phyloP scores from a whole-genome alignment of 2,113 vertebrate species.

The Chionis minor region DNA sequence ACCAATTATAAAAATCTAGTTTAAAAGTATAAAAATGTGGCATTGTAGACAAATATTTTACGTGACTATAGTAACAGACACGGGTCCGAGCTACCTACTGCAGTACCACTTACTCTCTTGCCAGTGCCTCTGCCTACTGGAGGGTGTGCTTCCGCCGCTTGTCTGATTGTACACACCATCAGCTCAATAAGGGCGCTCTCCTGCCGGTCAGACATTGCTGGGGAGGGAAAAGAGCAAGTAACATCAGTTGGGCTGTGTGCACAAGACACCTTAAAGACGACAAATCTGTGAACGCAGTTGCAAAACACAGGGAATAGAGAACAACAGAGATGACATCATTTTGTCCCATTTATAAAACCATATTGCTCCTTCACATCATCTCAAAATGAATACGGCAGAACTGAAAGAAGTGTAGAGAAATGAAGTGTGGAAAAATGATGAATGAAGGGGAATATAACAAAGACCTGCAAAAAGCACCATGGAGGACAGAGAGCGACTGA shows the following conservation, averaged over 20 bases:
- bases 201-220: slow-evolving; percentile 95
- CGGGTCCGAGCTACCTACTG: background rate
- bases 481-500: background rate
- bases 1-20: background rate
- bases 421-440: background rate
- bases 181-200: slow-evolving; percentile 97
- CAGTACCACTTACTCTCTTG: slow-evolving; percentile 84
- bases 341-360: background rate
- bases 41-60: background rate
- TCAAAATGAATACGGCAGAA: background rate
- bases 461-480: background rate
- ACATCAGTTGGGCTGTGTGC: background rate
- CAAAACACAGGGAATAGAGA: background rate
- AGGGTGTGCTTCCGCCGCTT: slow-evolving; percentile 96
- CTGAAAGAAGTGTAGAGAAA: background rate
- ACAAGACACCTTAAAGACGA: background rate
- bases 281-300: background rate
- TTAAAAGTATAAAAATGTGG: background rate
- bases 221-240: background rate
- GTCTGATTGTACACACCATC: slow-evolving; percentile 95
- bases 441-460: background rate
- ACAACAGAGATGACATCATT: background rate
- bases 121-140: slow-evolving; percentile 97
- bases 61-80: background rate
- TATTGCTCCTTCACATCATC: background rate